Conservation (phyloP, 1,140 invertebrate species). For the Rhopalosiphum padi region DNA sequence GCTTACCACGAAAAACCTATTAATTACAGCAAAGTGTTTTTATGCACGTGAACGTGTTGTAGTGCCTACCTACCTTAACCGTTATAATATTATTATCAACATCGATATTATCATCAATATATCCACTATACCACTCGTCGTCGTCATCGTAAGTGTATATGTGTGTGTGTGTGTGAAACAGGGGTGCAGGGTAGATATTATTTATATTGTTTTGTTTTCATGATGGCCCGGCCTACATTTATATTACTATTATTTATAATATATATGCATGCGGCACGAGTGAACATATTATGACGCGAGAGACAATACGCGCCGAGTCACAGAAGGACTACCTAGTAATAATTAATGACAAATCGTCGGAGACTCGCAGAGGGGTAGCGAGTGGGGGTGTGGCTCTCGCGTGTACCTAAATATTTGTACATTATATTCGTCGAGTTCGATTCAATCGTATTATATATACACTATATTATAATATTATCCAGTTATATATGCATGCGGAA, state of each 20-base stretch:
- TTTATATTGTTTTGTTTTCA: background rate
- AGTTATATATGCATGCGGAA: background rate
- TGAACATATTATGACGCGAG: background rate
- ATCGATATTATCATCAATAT: no score
- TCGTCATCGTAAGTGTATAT: background rate
- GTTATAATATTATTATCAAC: background rate
- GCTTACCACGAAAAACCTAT: background rate
- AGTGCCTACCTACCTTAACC: background rate
- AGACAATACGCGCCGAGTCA: background rate
- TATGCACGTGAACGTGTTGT: background rate
- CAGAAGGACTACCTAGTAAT: constrained; percentile 28
- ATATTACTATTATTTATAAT: background rate
- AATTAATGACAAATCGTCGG: constrained; percentile 43
- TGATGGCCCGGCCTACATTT: background rate
- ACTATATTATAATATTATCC: background rate
- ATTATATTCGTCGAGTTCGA: constrained; percentile 31
- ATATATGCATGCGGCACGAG: background rate
- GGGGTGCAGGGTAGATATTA: background rate
- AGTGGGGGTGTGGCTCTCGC: background rate
- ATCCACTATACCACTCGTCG: no score
- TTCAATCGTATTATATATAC: background rate
- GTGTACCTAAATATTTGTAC: constrained; percentile 20
- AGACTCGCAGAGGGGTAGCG: background rate
- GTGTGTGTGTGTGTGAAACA: background rate
- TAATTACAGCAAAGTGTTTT: background rate